phyloP scores from a whole-genome alignment of 37 sponge, comb jelly and placozoan genomes.

The Chondrosia reniformis region DNA sequence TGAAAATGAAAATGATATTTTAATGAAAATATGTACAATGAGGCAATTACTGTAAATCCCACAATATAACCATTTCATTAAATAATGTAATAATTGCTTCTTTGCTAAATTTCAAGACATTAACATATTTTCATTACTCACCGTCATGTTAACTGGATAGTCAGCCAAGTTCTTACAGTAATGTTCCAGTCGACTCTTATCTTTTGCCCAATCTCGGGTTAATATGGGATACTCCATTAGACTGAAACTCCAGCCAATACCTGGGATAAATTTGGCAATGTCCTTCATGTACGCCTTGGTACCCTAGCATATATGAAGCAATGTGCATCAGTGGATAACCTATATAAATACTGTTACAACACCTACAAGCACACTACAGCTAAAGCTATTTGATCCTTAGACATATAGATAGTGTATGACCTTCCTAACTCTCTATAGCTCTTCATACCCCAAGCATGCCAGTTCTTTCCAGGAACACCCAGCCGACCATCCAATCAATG shows the following conservation, averaged over 20 bases:
- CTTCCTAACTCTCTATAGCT: slow-evolving; percentile 27
- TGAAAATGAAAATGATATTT: too few relatives aligned
- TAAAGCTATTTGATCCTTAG: not conserved
- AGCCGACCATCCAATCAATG: slow-evolving; percentile 96
- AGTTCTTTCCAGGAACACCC: slow-evolving; percentile 58
- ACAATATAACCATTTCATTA: too few relatives aligned
- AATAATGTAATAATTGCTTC: too few relatives aligned
- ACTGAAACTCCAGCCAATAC: slow-evolving; percentile 84
- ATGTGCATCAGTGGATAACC: not conserved
- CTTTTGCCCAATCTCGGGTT: slow-evolving; percentile 70
- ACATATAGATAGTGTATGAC: not conserved
- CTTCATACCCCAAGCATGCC: slow-evolving; percentile 80
- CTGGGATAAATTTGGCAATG: slow-evolving; percentile 79
- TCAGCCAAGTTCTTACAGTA: slow-evolving; percentile 52
- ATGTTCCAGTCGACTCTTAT: slow-evolving; percentile 43
- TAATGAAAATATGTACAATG: too few relatives aligned
- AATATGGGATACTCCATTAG: slow-evolving; percentile 86
- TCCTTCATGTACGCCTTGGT: slow-evolving; percentile 82
- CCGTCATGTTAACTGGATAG: slow-evolving; percentile 75
- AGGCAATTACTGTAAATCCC: too few relatives aligned
- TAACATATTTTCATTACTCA: slow-evolving; percentile 39
- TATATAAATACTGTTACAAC: not conserved
- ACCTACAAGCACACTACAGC: not conserved
- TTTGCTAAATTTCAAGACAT: too few relatives aligned
- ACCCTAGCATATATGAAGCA: slow-evolving; percentile 35